Base-by-base conservation (phyloP, 2,797 vertebrate genomes). In the Loriculus beryllinus region DNA sequence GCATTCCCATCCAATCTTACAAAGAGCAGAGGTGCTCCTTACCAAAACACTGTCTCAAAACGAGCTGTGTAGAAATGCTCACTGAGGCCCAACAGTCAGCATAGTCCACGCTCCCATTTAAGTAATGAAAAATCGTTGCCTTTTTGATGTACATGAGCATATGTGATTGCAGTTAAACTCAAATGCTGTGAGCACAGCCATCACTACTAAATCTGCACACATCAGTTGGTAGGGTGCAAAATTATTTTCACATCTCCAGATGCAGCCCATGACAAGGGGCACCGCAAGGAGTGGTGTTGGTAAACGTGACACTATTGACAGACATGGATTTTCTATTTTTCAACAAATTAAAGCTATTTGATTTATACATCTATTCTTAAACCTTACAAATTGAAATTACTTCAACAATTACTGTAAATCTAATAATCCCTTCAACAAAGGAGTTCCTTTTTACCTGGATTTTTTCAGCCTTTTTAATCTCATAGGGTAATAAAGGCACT, bases 121-220 rank as follows among this genome's bases (percentile, higher is more conserved):
- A 82, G 62, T 12, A 39, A 23, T n/a, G 65, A 70, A 90, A 77
- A 59, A 35, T 20, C 20, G 2, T 26, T n/a, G 49, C 7, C 25
- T 14, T 63, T 56, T 43, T 42, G 37, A 45, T 1, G 2, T 45
- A 12, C 10, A 1, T 3, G 35, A 65, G 31, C 63, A 28, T 2
- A 51, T 5, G 12, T 20, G 49, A 26, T 22, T 64, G 49, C 31
- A 48, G 17, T 12, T 26, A 40, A 77, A 62, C 4, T 45, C 39
- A 51, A 43, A 12, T 0, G 1, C 37, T 26, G 31, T 16, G 37
- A 76, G 45, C 1, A 1, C n/a, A 76, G 31, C 10, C 57, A 47
- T 2, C 33, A 1, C n/a, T 35, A n/a, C 31, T 67, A 56, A 59
- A 86, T 16, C 72, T 31, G 49, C 47, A 42, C 29, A 12, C 21